Evolutionary conservation across 92 coral and sea anemone genomes (phyloP), one percentile per base, ranked within the genome.

Genomic region (Epizoanthus ramosus): DNA sequence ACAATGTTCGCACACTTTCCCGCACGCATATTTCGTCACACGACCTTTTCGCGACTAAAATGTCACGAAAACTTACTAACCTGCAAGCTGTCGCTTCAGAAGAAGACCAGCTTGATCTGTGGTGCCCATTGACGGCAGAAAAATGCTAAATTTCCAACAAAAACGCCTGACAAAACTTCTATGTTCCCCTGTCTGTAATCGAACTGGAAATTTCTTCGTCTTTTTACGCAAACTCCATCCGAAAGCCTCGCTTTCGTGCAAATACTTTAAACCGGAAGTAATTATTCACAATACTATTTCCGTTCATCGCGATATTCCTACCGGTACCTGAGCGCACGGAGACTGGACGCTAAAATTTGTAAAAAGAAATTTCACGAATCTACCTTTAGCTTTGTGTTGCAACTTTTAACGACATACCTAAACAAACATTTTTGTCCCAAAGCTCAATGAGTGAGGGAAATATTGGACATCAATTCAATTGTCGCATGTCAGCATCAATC

Each of bases 81-180:
- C 99, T 86, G 58, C 63, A 18, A 97, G 94, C 88, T 97, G 99
- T 76, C 57, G 89, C 86, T 89, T 94, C 58, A 97, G 90, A 37
- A 97, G 97, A 85, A 97, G 98, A 73, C 91, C 89, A 85, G 87
- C 98, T 87, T 97, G 99, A 75, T 90, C 83, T 63, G 41, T 87
- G 81, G 89, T 85, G 83, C 95, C 93, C 99, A 97, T 97, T 83
- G 88, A 88, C 43, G 82, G 89, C 73, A 71, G 80, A 81, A 39
- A 60, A 64, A 74, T 7, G 19, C 54, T 67, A 52, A 73, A 63
- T 75, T 71, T 65, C 80, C 75, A 56, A 56, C 69, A 74, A 56
- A 69, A 79, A 79, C 73, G 37, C 56, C 80, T 54, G 71, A 59
- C 19, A 77, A 77, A 43, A 41, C 71, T 61, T 76, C 71, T 21